phyloP scores from a whole-genome alignment of 2,888 invertebrate genomes.

The Thymelicus acteon region DNA sequence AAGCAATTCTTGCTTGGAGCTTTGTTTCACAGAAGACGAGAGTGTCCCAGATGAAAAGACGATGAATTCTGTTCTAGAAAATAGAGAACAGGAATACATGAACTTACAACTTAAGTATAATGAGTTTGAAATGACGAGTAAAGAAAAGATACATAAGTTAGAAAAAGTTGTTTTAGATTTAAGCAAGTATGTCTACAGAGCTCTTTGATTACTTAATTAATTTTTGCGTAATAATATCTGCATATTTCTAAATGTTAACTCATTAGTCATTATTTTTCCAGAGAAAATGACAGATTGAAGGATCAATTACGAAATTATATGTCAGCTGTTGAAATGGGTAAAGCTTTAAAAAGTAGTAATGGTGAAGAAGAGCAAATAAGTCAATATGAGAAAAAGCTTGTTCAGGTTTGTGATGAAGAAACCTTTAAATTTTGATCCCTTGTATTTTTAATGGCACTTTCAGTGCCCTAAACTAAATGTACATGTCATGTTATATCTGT shows the following conservation, averaged over 20 bases:
- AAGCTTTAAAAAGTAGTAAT: constrained; percentile 88
- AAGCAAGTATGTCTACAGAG: constrained; percentile 78
- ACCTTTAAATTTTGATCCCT: background rate
- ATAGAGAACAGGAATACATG: constrained; percentile 77
- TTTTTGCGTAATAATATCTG: background rate
- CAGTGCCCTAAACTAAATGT: too few relatives aligned
- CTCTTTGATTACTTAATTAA: background rate
- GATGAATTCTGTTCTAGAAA: constrained; percentile 65
- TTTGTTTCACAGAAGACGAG: constrained; percentile 80
- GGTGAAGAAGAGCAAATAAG: constrained; percentile 87
- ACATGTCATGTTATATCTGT: too few relatives aligned
- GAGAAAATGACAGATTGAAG: constrained; percentile 93
- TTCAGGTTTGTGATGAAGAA: constrained; percentile 85
- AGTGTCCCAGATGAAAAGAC: constrained; percentile 67
- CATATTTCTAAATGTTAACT: constrained; percentile 1
- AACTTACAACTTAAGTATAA: constrained; percentile 83
- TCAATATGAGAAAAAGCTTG: constrained; percentile 93
- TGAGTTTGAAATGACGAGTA: constrained; percentile 71
- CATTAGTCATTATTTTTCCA: constrained; percentile 56
- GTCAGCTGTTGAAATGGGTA: constrained; percentile 94
- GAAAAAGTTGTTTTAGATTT: constrained; percentile 86
- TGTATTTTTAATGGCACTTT: too few relatives aligned
- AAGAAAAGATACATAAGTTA: constrained; percentile 77
- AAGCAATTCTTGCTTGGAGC: constrained; percentile 77
- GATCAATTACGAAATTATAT: constrained; percentile 94